These are phyloP conservation scores for Orthosia gothica DNA, from an alignment of 2,888 invertebrate genomes.

Conservation along the genomic window DNA sequence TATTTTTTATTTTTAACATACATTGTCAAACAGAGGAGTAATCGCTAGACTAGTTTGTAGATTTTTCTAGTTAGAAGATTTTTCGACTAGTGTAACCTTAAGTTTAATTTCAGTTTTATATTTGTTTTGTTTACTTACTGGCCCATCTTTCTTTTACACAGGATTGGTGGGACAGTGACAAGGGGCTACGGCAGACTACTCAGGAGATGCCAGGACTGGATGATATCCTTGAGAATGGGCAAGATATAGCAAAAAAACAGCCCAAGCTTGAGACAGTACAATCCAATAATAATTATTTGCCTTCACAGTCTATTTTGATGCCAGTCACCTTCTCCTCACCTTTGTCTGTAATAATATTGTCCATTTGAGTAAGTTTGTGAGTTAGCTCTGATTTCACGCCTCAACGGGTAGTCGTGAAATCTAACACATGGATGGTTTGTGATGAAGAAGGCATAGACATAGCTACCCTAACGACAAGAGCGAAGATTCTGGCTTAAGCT, in stretches of 20 bases:
- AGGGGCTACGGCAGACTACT: not conserved
- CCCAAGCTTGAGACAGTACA: not conserved
- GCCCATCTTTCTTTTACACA: not conserved
- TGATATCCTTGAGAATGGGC: not conserved
- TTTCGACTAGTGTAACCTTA: too few species aligned
- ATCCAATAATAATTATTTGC: not conserved
- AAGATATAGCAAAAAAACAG: not conserved
- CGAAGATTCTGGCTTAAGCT: not conserved
- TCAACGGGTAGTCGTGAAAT: constrained; percentile 30
- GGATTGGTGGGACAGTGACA: not conserved
- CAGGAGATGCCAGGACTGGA: not conserved
- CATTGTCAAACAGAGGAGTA: too few species aligned
- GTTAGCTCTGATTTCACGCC: constrained; percentile 23
- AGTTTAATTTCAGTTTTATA: not conserved
- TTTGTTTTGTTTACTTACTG: not conserved
- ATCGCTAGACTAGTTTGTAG: too few species aligned
- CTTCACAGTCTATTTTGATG: not conserved
- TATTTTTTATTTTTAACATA: too few species aligned
- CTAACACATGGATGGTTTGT: constrained; percentile 29
- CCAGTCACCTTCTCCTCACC: not conserved
- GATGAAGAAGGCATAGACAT: not conserved
- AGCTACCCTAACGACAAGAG: not conserved
- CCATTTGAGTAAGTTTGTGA: constrained; percentile 16
- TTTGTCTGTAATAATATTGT: constrained; percentile 11
- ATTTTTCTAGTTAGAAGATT: too few species aligned